A percentile compares a stretch with the other conserved stretches of the same genome.
Evolutionary conservation across 1,140 invertebrate species (phyloP).

Genomic region (Calliphora vicina): DNA sequence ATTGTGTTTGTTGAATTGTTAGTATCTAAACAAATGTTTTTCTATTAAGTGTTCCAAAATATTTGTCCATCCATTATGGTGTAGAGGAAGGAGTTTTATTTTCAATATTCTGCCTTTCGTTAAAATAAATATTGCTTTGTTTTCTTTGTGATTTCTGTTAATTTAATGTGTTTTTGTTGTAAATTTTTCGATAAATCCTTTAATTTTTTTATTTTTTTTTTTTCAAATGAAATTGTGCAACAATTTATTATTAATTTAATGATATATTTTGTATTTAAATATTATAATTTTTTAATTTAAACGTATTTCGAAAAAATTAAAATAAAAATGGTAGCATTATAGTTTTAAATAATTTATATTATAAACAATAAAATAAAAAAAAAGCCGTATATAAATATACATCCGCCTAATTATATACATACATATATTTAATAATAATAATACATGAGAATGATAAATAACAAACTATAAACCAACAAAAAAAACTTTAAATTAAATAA

Average conservation of each 20-base stretch:
- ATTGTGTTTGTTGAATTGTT: too few species aligned
- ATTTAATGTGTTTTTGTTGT: conserved; percentile 10
- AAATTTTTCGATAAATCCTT: neutral
- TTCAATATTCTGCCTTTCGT: neutral
- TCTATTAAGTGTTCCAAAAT: too few species aligned
- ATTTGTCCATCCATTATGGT: neutral
- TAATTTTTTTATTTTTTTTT: neutral
- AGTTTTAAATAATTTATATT: conserved; percentile 31
- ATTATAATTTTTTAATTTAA: conserved; percentile 19
- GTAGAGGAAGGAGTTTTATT: neutral
- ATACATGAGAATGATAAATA: neutral
- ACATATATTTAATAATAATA: conserved; percentile 2
- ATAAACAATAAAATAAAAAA: neutral
- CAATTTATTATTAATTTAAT: conserved; percentile 19
- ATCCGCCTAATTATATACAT: conserved; percentile 18
- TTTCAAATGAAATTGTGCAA: conserved; percentile 27
- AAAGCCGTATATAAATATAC: conserved; percentile 17
- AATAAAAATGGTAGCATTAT: conserved; percentile 25
- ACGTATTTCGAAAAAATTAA: neutral
- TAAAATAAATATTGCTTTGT: neutral
- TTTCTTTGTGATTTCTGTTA: neutral
- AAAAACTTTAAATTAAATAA: neutral
- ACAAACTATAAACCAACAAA: neutral
- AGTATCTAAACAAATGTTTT: too few species aligned
- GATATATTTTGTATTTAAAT: conserved; percentile 33